Percentiles rank a stretch among this genome's conserved stretches.
These are phyloP conservation scores for Hofmannophila pseudospretella DNA, from an alignment of 2,888 invertebrate genomes.

Conservation along the genomic window DNA sequence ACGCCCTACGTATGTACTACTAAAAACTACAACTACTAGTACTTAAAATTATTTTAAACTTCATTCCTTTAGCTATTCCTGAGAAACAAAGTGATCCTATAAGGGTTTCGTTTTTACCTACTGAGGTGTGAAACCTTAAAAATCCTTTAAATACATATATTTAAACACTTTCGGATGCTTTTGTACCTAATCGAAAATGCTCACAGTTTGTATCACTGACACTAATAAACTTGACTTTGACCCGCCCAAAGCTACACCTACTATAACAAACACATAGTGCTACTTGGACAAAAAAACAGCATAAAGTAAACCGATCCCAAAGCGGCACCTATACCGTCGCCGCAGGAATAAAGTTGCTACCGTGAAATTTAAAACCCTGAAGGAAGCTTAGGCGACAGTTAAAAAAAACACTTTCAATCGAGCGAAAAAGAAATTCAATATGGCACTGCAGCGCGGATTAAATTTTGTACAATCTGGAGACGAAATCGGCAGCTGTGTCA, in stretches of 20 bases:
- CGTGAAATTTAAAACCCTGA: constrained; percentile 65
- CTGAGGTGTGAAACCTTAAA: no score
- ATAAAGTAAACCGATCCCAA: constrained; percentile 49
- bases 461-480: constrained; percentile 70
- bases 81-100: no score
- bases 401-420: constrained; percentile 63
- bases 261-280: constrained; percentile 43
- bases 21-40: no score
- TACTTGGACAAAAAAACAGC: constrained; percentile 32
- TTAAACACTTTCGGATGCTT: no score
- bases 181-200: no score
- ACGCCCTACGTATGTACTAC: no score
- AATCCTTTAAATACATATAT: no score
- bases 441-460: constrained; percentile 63
- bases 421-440: constrained; percentile 72
- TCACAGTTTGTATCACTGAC: no score
- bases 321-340: constrained; percentile 40
- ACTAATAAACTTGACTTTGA: constrained; percentile 47
- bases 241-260: constrained; percentile 57
- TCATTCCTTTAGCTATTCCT: no score
- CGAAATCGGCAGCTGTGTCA: constrained; percentile 66
- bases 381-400: constrained; percentile 70
- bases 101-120: no score
- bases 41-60: no score
- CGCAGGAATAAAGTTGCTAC: constrained; percentile 61